These are phyloP conservation scores for Sarcophaga variegata DNA, from an alignment of 2,888 invertebrate genomes.

Conservation along the genomic window DNA sequence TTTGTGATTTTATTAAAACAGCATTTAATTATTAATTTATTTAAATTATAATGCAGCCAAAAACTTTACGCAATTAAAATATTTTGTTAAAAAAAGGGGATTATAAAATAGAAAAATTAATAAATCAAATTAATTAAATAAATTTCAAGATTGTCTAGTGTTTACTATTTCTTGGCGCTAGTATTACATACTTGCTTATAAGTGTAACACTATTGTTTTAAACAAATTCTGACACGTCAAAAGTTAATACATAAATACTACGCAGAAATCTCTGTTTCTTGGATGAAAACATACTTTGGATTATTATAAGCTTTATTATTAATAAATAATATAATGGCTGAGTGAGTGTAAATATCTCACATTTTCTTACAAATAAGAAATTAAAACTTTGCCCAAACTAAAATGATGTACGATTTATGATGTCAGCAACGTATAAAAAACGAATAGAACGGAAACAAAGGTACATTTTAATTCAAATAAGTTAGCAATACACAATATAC, in stretches of 20 bases:
- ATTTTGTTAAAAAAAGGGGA: not conserved
- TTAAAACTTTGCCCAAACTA: conserved; percentile 12
- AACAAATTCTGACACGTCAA: no score
- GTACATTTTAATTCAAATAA: not conserved
- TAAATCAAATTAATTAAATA: not conserved
- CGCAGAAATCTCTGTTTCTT: no score
- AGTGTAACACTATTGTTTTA: no score
- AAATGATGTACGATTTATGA: conserved; percentile 38
- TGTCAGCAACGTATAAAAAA: conserved; percentile 38
- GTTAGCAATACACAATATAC: not conserved
- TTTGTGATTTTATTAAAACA: no score
- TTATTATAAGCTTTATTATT: no score
- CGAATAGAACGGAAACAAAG: not conserved
- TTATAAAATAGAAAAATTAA: not conserved
- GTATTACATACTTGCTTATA: no score
- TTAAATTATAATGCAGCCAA: not conserved
- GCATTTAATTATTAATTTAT: not conserved
- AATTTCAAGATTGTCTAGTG: not conserved
- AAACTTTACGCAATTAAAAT: no score
- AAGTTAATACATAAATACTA: no score
- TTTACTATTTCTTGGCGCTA: no score
- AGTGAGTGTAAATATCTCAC: no score
- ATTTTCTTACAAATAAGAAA: conserved; percentile 8
- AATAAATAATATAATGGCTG: no score
- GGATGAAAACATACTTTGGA: no score